Percentiles rank a stretch among this genome's conserved stretches.
Evolutionary conservation across 64 coral and sea anemone genomes (phyloP).

Genomic region (Montipora sp.): DNA sequence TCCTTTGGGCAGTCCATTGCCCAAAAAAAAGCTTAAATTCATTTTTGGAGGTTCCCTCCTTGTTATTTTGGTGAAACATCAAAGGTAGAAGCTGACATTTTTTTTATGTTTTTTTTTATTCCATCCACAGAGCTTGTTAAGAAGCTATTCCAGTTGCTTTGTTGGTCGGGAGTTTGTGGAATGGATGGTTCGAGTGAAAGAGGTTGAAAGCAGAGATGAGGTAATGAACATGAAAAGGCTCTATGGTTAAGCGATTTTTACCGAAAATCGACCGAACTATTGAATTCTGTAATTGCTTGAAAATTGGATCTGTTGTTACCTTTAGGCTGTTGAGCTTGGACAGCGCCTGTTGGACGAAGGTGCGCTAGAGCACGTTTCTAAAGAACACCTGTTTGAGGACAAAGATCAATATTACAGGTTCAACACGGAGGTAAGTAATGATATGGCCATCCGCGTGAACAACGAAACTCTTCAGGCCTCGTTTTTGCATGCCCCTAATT

Average conservation of each 20-base stretch:
- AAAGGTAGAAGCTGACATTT: neutral
- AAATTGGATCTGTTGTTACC: neutral
- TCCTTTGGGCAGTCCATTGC: too few species aligned
- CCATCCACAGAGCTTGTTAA: constrained; percentile 72
- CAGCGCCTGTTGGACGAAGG: constrained; percentile 82
- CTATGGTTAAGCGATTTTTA: neutral
- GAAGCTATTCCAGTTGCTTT: constrained; percentile 87
- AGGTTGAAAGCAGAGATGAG: constrained; percentile 79
- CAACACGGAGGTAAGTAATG: constrained; percentile 9
- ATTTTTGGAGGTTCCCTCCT: neutral
- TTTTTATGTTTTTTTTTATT: too few species aligned
- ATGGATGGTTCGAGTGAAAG: constrained; percentile 78
- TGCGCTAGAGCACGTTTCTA: constrained; percentile 76
- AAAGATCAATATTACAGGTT: constrained; percentile 96
- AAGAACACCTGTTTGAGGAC: constrained; percentile 83
- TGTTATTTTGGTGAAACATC: neutral
- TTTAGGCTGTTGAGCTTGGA: constrained; percentile 76
- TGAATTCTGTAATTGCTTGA: neutral
- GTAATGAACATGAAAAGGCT: neutral
- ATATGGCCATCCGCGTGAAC: too few species aligned
- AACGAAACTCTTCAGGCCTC: too few species aligned
- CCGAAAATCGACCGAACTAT: neutral
- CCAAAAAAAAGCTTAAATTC: too few species aligned
- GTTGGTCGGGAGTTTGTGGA: constrained; percentile 89
- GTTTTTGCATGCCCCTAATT: too few species aligned